Evolutionary conservation across 2,113 vertebrate species (phyloP).

Genomic region (Riparia riparia): DNA sequence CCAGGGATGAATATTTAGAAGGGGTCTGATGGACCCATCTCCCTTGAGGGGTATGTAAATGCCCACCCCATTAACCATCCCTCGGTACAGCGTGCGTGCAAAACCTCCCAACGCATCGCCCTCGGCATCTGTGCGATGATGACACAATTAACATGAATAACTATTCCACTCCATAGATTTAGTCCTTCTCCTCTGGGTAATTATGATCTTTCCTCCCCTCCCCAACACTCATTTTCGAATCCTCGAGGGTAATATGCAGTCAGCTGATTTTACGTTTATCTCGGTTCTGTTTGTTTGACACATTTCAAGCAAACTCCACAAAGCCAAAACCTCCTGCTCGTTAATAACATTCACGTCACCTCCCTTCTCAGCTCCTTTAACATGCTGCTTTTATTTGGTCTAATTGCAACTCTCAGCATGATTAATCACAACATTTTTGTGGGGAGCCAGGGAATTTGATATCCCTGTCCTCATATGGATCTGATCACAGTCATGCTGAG

Average conservation of each 20-base stretch:
- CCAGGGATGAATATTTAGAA: not conserved
- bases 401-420: constrained; percentile 23
- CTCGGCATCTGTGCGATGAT: not conserved
- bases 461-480: constrained; percentile 36
- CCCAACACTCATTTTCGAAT: not conserved
- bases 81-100: accelerated
- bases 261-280: constrained; percentile 30
- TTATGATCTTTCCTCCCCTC: constrained; percentile 33
- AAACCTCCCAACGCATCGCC: not conserved
- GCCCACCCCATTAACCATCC: not conserved
- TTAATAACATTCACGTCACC: constrained; percentile 27
- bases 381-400: constrained; percentile 58
- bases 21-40: not conserved
- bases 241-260: not conserved
- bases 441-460: constrained; percentile 32
- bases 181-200: constrained; percentile 41
- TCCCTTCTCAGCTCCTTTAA: constrained; percentile 21
- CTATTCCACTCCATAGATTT: constrained; percentile 32
- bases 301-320: not conserved
- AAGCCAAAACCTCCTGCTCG: not conserved
- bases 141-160: constrained; percentile 42
- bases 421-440: constrained; percentile 58
- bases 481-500: constrained; percentile 22
- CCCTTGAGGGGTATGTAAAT: not conserved
- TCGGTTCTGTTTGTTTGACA: constrained; percentile 20